Conservation (phyloP, 2,888 invertebrate species). For the Hololepta plana region DNA sequence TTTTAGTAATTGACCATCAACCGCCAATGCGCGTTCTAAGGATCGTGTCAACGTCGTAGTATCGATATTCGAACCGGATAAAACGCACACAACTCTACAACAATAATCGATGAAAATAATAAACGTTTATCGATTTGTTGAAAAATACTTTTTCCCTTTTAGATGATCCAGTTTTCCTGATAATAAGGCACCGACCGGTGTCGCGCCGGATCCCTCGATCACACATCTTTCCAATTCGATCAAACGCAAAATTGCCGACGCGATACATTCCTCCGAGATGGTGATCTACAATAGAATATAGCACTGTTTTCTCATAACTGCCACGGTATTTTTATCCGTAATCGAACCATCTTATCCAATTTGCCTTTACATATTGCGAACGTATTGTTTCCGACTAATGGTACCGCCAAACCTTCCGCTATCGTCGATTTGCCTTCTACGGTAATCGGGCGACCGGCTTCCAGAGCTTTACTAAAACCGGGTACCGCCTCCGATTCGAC, state of each 20-base stretch:
- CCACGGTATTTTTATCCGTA: no score
- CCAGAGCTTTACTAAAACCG: constrained; percentile 56
- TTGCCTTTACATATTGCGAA: constrained; percentile 51
- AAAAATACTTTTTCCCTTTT: constrained; percentile 52
- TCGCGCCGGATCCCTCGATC: constrained; percentile 81
- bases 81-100: constrained; percentile 57
- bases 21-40: constrained; percentile 66
- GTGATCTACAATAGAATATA: constrained; percentile 43
- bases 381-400: constrained; percentile 74
- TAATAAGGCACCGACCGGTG: constrained; percentile 69
- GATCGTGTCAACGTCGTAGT: constrained; percentile 70
- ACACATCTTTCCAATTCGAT: constrained; percentile 77
- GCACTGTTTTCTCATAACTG: no score
- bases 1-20: constrained; percentile 53
- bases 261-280: constrained; percentile 69
- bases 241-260: constrained; percentile 58
- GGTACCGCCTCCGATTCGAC: constrained; percentile 77
- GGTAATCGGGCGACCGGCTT: constrained; percentile 46
- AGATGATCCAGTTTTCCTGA: constrained; percentile 66
- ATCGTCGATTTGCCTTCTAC: constrained; percentile 54
- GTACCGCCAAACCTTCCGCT: constrained; percentile 80
- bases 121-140: constrained; percentile 4
- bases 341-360: constrained; percentile 65
- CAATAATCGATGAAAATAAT: not conserved
- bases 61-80: constrained; percentile 78